These are phyloP conservation scores for Rhea americana DNA, from an alignment of 2,113 vertebrate species.

Conservation along the genomic window DNA sequence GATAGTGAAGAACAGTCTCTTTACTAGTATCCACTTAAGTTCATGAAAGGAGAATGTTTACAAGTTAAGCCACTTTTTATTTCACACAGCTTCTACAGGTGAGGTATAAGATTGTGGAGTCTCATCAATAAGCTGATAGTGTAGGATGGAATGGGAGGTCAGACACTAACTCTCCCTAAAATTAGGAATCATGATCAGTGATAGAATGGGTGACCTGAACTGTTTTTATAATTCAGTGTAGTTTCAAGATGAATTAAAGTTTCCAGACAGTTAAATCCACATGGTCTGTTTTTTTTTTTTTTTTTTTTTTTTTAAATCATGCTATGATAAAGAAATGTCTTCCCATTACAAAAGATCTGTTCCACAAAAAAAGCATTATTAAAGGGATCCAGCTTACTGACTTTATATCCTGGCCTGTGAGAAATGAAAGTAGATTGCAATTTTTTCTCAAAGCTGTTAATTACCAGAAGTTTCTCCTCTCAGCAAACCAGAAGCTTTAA, in stretches of 20 bases:
- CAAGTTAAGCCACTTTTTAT: neutral
- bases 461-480: neutral
- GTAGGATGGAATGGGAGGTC: neutral
- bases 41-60: neutral
- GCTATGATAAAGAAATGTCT: neutral
- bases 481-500: neutral
- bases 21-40: neutral
- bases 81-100: neutral
- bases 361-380: neutral
- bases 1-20: conserved; percentile 3
- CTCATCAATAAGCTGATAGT: neutral
- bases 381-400: neutral
- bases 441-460: neutral
- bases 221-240: neutral
- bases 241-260: neutral
- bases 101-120: neutral
- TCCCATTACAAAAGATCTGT: neutral
- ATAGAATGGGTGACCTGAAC: neutral
- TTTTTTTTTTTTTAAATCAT: neutral
- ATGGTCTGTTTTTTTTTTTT: neutral
- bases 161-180: neutral
- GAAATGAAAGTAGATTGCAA: neutral
- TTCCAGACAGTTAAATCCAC: neutral
- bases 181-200: neutral
- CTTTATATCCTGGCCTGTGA: neutral